These are phyloP conservation scores for Nycteola revayana DNA, from an alignment of 2,888 invertebrate species.

Conservation along the genomic window DNA sequence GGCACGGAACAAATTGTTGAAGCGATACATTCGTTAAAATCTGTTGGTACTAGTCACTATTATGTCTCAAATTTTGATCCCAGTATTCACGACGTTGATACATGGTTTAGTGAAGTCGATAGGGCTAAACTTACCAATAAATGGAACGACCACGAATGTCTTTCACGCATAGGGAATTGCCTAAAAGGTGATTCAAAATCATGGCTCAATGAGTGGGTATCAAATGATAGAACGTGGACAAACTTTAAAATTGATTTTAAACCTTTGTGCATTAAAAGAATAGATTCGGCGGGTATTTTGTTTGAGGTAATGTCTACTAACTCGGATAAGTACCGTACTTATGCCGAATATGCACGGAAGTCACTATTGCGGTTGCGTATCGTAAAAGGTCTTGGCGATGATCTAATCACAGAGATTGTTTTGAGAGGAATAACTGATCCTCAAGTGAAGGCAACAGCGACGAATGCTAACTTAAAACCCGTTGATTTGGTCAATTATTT, in stretches of 20 bases:
- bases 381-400: no score
- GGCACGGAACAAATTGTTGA: not conserved
- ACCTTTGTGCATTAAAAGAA: slow-evolving; percentile 16
- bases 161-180: slow-evolving; percentile 4
- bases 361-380: slow-evolving; percentile 15
- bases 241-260: slow-evolving; percentile 24
- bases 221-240: slow-evolving; percentile 19
- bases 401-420: slow-evolving; percentile 14
- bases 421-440: slow-evolving; percentile 8
- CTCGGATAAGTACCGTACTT: slow-evolving; percentile 18
- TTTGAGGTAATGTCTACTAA: slow-evolving; percentile 15
- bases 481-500: slow-evolving; percentile 4
- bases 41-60: not conserved
- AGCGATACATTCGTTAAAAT: not conserved
- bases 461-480: slow-evolving; percentile 3
- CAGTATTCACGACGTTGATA: slow-evolving; percentile 2
- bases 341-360: slow-evolving; percentile 22
- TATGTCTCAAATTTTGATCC: slow-evolving; percentile 6
- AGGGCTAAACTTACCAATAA: not conserved
- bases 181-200: slow-evolving; percentile 1
- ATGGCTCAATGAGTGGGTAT: slow-evolving; percentile 7
- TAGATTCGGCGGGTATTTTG: slow-evolving; percentile 18
- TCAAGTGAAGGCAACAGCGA: slow-evolving; percentile 1
- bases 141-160: slow-evolving; percentile 4
- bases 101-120: slow-evolving; percentile 6